phyloP scores from a whole-genome alignment of 2,888 invertebrate genomes.

The Drosophila antonietae region DNA sequence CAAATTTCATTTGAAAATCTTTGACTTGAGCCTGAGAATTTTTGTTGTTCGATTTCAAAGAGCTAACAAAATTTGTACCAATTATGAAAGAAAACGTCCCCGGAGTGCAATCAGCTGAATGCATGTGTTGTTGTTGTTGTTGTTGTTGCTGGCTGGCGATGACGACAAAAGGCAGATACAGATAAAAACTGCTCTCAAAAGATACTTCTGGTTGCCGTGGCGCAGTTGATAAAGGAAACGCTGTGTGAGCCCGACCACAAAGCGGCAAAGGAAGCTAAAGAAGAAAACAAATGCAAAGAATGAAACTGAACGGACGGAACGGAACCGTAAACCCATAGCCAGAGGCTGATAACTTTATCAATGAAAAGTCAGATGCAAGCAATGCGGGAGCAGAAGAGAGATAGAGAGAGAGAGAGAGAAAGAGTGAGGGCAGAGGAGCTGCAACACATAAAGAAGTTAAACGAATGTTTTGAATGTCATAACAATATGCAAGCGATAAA shows the following conservation, averaged over 20 bases:
- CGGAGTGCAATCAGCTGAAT: constrained; percentile 65
- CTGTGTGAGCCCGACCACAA: constrained; percentile 49
- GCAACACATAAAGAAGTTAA: constrained; percentile 40
- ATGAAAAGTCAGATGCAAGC: constrained; percentile 61
- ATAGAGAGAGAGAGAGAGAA: neutral
- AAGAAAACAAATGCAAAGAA: constrained; percentile 36
- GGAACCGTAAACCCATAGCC: constrained; percentile 54
- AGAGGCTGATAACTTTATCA: constrained; percentile 76
- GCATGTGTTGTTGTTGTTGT: constrained; percentile 16
- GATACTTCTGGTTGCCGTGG: constrained; percentile 67
- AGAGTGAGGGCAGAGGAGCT: neutral
- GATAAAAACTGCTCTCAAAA: constrained; percentile 58
- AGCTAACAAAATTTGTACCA: constrained; percentile 63
- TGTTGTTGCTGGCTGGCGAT: constrained; percentile 17
- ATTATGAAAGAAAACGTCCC: constrained; percentile 65
- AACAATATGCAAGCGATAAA: constrained; percentile 67
- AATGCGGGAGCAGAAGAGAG: neutral
- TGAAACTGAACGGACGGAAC: constrained; percentile 32
- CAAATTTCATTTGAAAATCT: constrained; percentile 12
- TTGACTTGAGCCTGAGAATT: constrained; percentile 48
- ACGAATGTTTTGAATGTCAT: constrained; percentile 66
- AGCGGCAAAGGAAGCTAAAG: constrained; percentile 44
- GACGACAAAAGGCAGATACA: constrained; percentile 59
- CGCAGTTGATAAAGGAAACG: constrained; percentile 68
- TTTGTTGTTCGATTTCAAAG: constrained; percentile 23